phyloP scores from a whole-genome alignment of 2,797 vertebrate genomes.

The Acestrorhynchus altus region DNA sequence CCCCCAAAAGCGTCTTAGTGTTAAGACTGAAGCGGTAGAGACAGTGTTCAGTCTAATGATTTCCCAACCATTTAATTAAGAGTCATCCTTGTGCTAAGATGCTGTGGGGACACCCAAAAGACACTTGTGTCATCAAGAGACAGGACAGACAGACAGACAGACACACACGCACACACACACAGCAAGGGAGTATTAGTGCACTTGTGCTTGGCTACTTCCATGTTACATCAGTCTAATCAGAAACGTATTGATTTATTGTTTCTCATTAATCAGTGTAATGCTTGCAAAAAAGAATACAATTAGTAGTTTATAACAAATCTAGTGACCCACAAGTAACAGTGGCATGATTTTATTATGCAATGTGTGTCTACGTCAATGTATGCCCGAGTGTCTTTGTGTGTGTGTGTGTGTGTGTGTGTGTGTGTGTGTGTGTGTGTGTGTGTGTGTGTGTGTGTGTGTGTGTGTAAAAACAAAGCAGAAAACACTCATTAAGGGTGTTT shows the following conservation, averaged over 20 bases:
- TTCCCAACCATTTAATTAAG: no score
- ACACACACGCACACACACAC: not conserved
- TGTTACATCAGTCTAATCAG: slow-evolving; percentile 30
- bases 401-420: slow-evolving; percentile 40
- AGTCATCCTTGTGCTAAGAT: no score
- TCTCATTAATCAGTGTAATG: slow-evolving; percentile 43
- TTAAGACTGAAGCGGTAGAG: no score
- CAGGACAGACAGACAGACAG: slow-evolving; percentile 17
- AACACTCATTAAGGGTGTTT: slow-evolving; percentile 8
- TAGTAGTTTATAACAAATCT: slow-evolving; percentile 42
- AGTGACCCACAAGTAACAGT: slow-evolving; percentile 49
- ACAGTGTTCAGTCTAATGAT: no score
- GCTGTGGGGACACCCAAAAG: no score
- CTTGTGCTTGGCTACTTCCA: slow-evolving; percentile 27
- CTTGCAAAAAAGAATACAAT: slow-evolving; percentile 44
- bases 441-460: slow-evolving; percentile 29
- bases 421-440: slow-evolving; percentile 6
- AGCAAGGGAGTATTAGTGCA: not conserved
- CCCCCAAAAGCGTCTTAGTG: no score
- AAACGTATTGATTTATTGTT: slow-evolving; percentile 37
- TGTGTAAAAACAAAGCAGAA: not conserved
- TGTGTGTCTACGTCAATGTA: slow-evolving; percentile 45
- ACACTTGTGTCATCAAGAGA: slow-evolving; percentile 6
- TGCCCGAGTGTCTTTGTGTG: slow-evolving; percentile 28
- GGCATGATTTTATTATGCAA: slow-evolving; percentile 60